Conservation (phyloP, 1,140 invertebrate genomes). For the Drosophila insularis region DNA sequence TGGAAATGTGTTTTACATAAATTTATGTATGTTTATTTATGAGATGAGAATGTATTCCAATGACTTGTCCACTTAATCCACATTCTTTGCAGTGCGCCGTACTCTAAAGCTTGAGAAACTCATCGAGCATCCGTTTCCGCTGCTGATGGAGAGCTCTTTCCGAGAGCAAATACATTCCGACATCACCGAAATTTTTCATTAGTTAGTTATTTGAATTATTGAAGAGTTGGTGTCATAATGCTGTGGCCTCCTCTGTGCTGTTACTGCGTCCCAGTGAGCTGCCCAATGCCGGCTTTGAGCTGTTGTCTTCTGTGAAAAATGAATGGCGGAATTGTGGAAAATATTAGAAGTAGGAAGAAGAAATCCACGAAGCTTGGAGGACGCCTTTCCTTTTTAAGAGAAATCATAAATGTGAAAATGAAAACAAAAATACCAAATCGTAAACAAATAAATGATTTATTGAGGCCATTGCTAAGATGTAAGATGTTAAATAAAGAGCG, state of each 20-base stretch:
- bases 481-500: slow-evolving; percentile 71
- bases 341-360: not conserved
- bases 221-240: slow-evolving; percentile 82
- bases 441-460: slow-evolving; percentile 73
- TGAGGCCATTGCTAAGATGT: slow-evolving; percentile 60
- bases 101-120: slow-evolving; percentile 69
- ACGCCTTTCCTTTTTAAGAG: not conserved
- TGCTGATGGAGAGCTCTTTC: slow-evolving; percentile 71
- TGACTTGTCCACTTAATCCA: not conserved
- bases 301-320: slow-evolving; percentile 59
- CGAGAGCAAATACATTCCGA: slow-evolving; percentile 76
- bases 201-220: slow-evolving; percentile 79
- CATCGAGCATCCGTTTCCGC: slow-evolving; percentile 74
- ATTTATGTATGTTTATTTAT: slow-evolving; percentile 7
- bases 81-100: not conserved
- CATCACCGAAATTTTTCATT: slow-evolving; percentile 79
- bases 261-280: slow-evolving; percentile 52
- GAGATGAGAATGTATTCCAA: not conserved
- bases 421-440: slow-evolving; percentile 33
- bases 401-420: not conserved
- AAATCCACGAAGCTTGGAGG: not conserved
- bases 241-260: slow-evolving; percentile 70
- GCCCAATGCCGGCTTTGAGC: slow-evolving; percentile 43
- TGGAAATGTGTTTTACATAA: slow-evolving; percentile 30
- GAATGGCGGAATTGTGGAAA: not conserved